These are phyloP conservation scores for Anisognathus igniventris DNA, from an alignment of 2,797 vertebrate genomes.

Conservation along the genomic window DNA sequence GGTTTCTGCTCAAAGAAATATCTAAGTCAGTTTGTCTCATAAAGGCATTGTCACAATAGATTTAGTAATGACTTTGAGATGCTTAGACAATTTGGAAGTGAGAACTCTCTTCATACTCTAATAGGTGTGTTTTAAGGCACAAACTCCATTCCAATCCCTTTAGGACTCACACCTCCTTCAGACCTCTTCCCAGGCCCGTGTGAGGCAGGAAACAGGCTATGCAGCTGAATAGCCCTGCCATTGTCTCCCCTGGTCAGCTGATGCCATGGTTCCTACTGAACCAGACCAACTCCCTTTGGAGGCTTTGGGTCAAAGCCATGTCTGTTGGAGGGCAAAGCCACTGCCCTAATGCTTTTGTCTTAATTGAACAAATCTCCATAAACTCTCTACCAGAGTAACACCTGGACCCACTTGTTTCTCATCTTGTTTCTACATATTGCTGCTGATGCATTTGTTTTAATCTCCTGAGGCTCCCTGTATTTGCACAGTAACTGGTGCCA, in stretches of 20 bases:
- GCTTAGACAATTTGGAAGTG: not conserved
- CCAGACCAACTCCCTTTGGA: not conserved
- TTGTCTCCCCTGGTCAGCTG: not conserved
- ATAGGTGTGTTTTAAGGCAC: not conserved
- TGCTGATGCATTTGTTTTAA: conserved; percentile 46
- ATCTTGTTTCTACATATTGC: conserved; percentile 4
- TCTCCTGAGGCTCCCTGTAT: conserved; percentile 35
- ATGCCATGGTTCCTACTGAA: not conserved
- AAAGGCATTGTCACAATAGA: not conserved
- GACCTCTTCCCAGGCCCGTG: not conserved
- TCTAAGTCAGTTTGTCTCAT: not conserved
- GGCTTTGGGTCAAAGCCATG: not conserved
- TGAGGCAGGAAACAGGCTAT: not conserved
- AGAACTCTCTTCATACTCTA: not conserved
- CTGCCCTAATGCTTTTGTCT: not conserved
- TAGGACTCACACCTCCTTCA: not conserved
- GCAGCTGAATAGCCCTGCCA: not conserved
- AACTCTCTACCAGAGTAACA: not conserved
- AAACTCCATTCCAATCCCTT: not conserved
- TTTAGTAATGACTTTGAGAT: not conserved
- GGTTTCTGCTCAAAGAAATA: not conserved
- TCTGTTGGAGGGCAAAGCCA: not conserved
- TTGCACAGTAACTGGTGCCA: conserved; percentile 52
- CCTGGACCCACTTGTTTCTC: not conserved
- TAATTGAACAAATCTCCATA: not conserved